Conservation (phyloP, 2,797 vertebrate species). For the Mormyrus proboscirostris region DNA sequence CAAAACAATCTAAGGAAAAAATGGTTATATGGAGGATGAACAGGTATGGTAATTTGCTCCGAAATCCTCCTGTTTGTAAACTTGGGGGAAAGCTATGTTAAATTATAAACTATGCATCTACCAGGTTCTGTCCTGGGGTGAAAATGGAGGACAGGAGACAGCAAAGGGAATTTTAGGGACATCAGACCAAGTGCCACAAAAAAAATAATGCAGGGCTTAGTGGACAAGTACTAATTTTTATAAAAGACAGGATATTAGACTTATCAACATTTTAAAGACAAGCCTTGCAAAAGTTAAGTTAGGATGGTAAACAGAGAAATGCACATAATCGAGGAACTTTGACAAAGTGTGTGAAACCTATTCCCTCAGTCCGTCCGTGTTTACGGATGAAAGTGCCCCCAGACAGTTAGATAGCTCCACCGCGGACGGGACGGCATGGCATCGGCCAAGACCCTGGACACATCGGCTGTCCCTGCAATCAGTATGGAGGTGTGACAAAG, state of each 20-base stretch:
- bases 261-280: background rate
- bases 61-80: background rate
- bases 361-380: background rate
- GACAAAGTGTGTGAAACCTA: background rate
- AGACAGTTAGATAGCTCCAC: background rate
- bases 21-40: background rate
- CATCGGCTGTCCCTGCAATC: background rate
- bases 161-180: background rate
- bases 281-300: background rate
- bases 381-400: background rate
- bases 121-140: background rate
- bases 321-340: background rate
- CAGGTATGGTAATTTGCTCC: background rate
- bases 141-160: background rate
- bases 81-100: background rate
- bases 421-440: background rate
- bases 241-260: background rate
- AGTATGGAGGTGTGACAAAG: background rate
- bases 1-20: background rate
- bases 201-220: background rate
- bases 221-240: background rate
- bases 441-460: background rate
- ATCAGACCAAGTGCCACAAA: background rate
- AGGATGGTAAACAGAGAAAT: background rate
- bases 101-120: background rate